Evolutionary conservation across 2,888 invertebrate genomes (phyloP).

Genomic region (Athalia cordata): DNA sequence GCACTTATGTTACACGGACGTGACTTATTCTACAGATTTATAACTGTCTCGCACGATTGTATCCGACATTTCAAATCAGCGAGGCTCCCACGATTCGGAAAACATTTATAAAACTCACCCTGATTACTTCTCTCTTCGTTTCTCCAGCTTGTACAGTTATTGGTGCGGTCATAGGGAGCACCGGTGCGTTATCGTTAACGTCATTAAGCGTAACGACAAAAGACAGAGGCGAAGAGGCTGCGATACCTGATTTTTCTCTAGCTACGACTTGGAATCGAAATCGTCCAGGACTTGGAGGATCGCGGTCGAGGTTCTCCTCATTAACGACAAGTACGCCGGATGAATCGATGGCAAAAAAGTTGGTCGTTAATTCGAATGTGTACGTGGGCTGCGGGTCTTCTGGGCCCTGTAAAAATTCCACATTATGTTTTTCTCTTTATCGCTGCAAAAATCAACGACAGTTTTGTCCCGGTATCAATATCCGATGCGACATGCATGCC

Average conservation of each 20-base stretch:
- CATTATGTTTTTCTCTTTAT: too few relatives aligned
- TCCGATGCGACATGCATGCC: not conserved
- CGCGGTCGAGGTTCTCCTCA: constrained; percentile 89
- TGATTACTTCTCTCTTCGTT: constrained; percentile 80
- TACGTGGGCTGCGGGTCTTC: constrained; percentile 88
- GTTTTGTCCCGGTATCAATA: not conserved
- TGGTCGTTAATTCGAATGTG: constrained; percentile 89
- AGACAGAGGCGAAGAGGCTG: constrained; percentile 89
- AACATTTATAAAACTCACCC: constrained; percentile 74
- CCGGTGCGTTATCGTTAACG: constrained; percentile 91
- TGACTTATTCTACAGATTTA: too few relatives aligned
- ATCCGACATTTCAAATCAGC: too few relatives aligned
- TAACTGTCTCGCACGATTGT: too few relatives aligned
- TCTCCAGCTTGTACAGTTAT: constrained; percentile 88
- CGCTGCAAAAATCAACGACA: not conserved
- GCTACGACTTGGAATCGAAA: constrained; percentile 93
- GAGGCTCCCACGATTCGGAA: too few relatives aligned
- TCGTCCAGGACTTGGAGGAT: constrained; percentile 89
- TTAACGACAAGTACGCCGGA: constrained; percentile 86
- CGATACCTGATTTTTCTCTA: constrained; percentile 84
- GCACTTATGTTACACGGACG: not conserved
- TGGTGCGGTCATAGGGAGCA: constrained; percentile 86
- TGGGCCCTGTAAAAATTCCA: constrained; percentile 77
- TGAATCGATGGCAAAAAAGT: constrained; percentile 86
- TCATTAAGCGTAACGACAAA: constrained; percentile 86